Evolutionary conservation across 2,888 invertebrate genomes (phyloP), one percentile per base, ranked within the genome.

Genomic region (Pseudococcus longispinus): DNA sequence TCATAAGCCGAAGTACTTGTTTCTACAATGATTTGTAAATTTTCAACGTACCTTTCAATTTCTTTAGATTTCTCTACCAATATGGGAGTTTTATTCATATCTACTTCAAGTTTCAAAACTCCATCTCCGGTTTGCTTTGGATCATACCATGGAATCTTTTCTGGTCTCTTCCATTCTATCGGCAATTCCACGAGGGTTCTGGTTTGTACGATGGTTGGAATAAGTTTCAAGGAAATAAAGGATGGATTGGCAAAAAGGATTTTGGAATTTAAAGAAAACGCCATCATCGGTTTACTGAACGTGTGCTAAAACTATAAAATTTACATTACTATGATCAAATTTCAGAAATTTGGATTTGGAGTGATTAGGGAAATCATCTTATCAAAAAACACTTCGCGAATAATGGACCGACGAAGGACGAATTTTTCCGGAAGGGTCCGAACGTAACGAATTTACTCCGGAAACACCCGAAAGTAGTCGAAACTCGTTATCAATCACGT

Each of bases 91-190:
- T 93, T 91, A 11, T 91, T 91, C n/a, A 91, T 90, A 88, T 93
- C 91, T n/a, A 95, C 90, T 0, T 92, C 88, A 0, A 93, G 91
- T 70, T 94, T 89, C 23, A 92, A 90, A 88, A 93, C 92, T 46
- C 94, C 91, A 90, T 96, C 96, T 0, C 96, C 95, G 89, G 94
- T 94, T 89, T 93, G 94, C 89, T 93, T 92, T 0, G 95, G 93
- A 89, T 93, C 92, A 88, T 92, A 93, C 80, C 93, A 92, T 0
- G 93, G 92, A 26, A 95, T 92, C 90, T 94, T 94, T 42, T 93
- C 93, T 0, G 96, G 96, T 42, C 94, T 92, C 8, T 93, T 92
- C 96, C 96, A 96, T 92, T 95, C 94, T 80, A 96, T 94, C 91
- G 95, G 94, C 51, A 95, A n/a, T 37, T 51, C 37, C 9, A 84